Evolutionary conservation across 2,113 vertebrate species (phyloP), one percentile per base, ranked within the genome.

Genomic region (Mungos mungo): DNA sequence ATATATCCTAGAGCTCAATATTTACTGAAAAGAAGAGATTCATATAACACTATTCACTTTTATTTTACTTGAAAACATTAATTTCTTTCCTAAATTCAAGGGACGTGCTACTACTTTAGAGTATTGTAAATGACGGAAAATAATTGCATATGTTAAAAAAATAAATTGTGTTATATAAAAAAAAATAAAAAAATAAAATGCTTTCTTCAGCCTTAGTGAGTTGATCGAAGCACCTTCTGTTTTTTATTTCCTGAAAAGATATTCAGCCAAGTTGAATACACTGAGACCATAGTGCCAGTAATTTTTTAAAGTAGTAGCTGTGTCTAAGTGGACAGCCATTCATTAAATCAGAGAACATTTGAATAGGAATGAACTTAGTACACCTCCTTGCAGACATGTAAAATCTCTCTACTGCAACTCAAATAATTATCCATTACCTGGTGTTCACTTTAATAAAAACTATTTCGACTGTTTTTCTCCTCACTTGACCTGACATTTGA

Each of bases 381-480:
- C 23, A 88, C 8, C 11, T 45, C 33, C 21, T 96, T 96, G 33
- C 68, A 90, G n/a, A 88, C 50, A 68, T 23, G 87, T 63, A 92
- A 93, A 83, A 79, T 69, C 33, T 92, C 68, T 90, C n/a, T 72
- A 85, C 27, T 90, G 69, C 68, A 96, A 88, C 77, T 94, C 65
- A 90, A 93, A 72, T 93, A 94, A 96, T 96, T 95, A 89, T 84
- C 21, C n/a, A 66, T 96, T 92, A 97, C 47, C 88, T 72, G 33
- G 50, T 71, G n/a, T 96, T 96, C 90, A 89, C 27, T 82, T 94
- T 93, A 93, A 96, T 93, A 88, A 97, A 95, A 97, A 88, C 4
- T 21, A 52, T 57, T 90, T 84, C 50, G 41, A 94, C 57, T 76
- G 13, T 69, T 90, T 95, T 76, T 25, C 23, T 33, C 60, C n/a